phyloP scores from a whole-genome alignment of 2,113 vertebrate species.

The Scomber colias region DNA sequence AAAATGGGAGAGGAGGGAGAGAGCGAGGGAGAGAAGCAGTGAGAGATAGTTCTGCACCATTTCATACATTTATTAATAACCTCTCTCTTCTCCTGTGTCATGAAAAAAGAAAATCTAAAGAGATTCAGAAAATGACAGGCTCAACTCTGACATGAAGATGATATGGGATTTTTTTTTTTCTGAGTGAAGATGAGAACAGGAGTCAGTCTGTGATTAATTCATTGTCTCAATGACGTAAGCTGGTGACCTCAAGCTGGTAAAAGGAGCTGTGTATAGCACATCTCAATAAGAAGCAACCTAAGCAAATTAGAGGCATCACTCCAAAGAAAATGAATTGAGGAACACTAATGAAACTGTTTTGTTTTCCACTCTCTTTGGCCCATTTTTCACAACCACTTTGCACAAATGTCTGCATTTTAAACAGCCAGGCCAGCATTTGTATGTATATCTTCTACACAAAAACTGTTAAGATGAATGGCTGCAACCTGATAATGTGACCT shows the following conservation, averaged over 20 bases:
- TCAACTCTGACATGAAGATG: constrained; percentile 51
- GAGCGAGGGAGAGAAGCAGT: constrained; percentile 13
- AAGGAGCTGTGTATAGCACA: constrained; percentile 37
- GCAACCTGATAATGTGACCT: background rate
- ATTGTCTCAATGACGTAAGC: constrained; percentile 43
- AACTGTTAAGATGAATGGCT: background rate
- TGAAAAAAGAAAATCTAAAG: constrained; percentile 46
- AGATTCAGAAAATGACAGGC: constrained; percentile 56
- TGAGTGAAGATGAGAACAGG: constrained; percentile 46
- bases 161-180: constrained; percentile 31
- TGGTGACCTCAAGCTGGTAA: constrained; percentile 38
- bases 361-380: constrained; percentile 20
- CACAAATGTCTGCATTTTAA: constrained; percentile 20
- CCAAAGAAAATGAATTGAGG: constrained; percentile 31
- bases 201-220: constrained; percentile 59
- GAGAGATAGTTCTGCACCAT: constrained; percentile 46
- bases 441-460: background rate
- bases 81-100: constrained; percentile 33
- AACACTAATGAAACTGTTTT: constrained; percentile 40
- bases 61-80: constrained; percentile 73
- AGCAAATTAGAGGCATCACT: constrained; percentile 38
- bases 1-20: constrained; percentile 27
- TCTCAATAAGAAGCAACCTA: constrained; percentile 28
- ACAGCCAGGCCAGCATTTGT: background rate
- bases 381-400: background rate